A percentile compares a stretch with the other conserved stretches of the same genome.
Conservation (phyloP, 2,888 invertebrate species). For the Drosophila emarginata region DNA sequence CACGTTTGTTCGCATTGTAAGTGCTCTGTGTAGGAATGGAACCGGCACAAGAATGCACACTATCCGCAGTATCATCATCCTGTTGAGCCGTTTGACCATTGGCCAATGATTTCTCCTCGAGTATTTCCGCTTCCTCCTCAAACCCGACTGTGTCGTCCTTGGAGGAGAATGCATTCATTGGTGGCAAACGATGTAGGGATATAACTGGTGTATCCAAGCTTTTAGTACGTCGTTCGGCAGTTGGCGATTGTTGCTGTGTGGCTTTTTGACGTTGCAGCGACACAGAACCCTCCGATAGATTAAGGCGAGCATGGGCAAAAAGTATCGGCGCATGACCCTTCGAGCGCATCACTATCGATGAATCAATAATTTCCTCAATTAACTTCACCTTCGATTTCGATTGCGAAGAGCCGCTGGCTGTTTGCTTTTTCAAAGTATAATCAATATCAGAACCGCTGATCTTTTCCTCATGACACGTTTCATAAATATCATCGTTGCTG, state of each 20-base stretch:
- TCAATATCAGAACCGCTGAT: constrained; percentile 85
- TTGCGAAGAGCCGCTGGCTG: constrained; percentile 49
- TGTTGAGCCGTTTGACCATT: constrained; percentile 80
- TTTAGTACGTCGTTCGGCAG: constrained; percentile 89
- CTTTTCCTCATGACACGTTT: constrained; percentile 82
- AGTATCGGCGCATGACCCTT: constrained; percentile 90
- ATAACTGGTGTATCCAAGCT: constrained; percentile 93
- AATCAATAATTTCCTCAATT: constrained; percentile 87
- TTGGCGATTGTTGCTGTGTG: constrained; percentile 87
- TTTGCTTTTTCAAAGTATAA: constrained; percentile 81
- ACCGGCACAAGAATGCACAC: constrained; percentile 82
- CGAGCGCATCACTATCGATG: constrained; percentile 87
- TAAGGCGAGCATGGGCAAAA: constrained; percentile 90
- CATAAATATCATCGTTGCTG: constrained; percentile 84
- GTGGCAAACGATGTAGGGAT: constrained; percentile 89
- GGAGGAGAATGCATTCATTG: constrained; percentile 93
- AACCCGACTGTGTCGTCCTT: constrained; percentile 94
- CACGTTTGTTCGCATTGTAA: constrained; percentile 75
- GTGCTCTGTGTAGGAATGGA: constrained; percentile 81
- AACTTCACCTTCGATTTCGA: constrained; percentile 83
- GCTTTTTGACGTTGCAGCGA: constrained; percentile 90
- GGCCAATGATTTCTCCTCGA: constrained; percentile 85
- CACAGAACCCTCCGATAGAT: constrained; percentile 92
- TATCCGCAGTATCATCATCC: constrained; percentile 84
- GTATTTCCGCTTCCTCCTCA: constrained; percentile 86